A percentile compares a stretch with the other conserved stretches of the same genome.
Conservation (phyloP, 2,797 vertebrate species). For the Danio tinwini region DNA sequence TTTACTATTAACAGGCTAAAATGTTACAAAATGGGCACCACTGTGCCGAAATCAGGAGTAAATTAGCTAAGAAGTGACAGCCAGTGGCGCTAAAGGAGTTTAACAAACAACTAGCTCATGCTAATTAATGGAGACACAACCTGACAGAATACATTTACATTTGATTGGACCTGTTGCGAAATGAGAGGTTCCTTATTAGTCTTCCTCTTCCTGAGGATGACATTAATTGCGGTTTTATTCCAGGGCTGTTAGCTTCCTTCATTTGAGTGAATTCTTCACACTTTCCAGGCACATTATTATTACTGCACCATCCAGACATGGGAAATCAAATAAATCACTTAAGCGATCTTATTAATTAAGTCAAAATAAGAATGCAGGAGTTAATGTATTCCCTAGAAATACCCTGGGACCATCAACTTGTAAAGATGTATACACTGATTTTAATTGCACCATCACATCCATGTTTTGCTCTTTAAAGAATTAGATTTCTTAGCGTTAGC, state of each 20-base stretch:
- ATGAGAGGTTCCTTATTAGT: slow-evolving; percentile 77
- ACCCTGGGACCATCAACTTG: slow-evolving; percentile 70
- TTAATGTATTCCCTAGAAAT: slow-evolving; percentile 80
- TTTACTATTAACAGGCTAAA: slow-evolving; percentile 53
- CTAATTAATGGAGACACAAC: slow-evolving; percentile 80
- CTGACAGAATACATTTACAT: slow-evolving; percentile 80
- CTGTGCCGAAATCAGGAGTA: slow-evolving; percentile 39
- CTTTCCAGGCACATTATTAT: slow-evolving; percentile 79
- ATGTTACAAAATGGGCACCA: slow-evolving; percentile 45
- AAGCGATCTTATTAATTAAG: slow-evolving; percentile 85
- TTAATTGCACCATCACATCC: slow-evolving; percentile 74
- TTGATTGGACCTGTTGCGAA: slow-evolving; percentile 78
- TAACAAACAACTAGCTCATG: slow-evolving; percentile 79
- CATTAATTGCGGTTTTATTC: slow-evolving; percentile 81
- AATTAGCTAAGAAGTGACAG: slow-evolving; percentile 51
- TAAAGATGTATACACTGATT: slow-evolving; percentile 76
- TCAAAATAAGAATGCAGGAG: slow-evolving; percentile 79
- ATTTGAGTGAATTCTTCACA: slow-evolving; percentile 75
- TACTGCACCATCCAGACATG: slow-evolving; percentile 76
- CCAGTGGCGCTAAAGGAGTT: slow-evolving; percentile 62
- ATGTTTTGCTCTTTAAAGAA: slow-evolving; percentile 20
- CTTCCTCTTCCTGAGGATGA: slow-evolving; percentile 75
- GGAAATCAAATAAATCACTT: slow-evolving; percentile 83
- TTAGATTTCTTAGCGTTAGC: slow-evolving; percentile 7
- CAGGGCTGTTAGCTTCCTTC: slow-evolving; percentile 74